Evolutionary conservation across 2,888 invertebrate species (phyloP), one percentile per base, ranked within the genome.

Genomic region (Pachydiplax longipennis): DNA sequence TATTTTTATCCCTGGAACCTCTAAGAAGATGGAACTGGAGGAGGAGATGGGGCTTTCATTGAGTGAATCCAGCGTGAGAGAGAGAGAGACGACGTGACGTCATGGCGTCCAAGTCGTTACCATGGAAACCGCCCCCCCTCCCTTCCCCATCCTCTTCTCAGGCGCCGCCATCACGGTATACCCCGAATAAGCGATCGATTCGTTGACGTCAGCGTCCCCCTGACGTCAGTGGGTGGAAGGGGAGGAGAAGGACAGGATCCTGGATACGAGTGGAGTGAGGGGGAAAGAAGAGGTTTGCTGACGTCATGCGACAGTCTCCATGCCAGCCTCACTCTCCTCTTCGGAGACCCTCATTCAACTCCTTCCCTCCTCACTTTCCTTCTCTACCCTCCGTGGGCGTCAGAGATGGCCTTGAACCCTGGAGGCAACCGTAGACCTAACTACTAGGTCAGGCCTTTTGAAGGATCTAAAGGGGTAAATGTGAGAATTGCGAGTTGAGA

Each of bases 361-460:
- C 61, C 87, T 13, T n/a, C 2, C 61, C 58, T 35, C 22, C 48
- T 83, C 58, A 31, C 83, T 61, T 83, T 35, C 61, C 87, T 58
- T 58, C 53, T 53, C 82, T 48, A 82, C 82, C 82, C 2, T 82
- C 25, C 31, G 58, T 25, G 31, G 35, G 35, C 58, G 25, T 31
- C 18, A 61, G 37, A 65, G 87, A 37, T 61, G 87, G 87, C 87
- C 87, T 87, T 87, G 87, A 87, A 87, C 87, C 61, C 87, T 61
- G 65, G 65, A 65, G 87, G 65, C 87, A 87, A 87, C 61, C 83
- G 83, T 15, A 53, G 83, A 58, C 58, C 87, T 13, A 48, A 87
- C 37, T 87, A 61, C 87, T 87, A 87, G 87, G 87, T 87, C 87
- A 87, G 87, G 87, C 83, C 58, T 83, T 58, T 61, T 35, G n/a